These are phyloP conservation scores for Cheilosia vulpina DNA, from an alignment of 2,888 invertebrate genomes.

Conservation along the genomic window DNA sequence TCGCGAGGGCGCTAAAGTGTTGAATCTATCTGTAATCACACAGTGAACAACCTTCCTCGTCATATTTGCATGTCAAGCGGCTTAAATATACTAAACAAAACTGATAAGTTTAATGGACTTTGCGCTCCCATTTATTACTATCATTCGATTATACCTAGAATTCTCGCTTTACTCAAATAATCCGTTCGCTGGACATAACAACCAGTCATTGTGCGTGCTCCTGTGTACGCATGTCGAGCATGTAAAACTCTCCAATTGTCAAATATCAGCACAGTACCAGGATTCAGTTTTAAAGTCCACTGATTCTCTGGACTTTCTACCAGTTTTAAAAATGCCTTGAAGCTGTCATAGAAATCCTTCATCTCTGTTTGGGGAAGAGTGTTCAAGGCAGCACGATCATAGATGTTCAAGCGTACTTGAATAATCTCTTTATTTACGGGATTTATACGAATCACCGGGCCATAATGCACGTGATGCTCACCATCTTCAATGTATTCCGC, in stretches of 20 bases:
- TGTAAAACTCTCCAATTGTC: conserved; percentile 93
- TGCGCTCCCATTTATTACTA: not conserved
- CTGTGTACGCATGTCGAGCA: conserved; percentile 88
- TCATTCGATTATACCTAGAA: conserved; percentile 83
- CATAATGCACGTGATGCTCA: conserved; percentile 85
- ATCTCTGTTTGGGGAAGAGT: conserved; percentile 85
- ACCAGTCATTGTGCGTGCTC: conserved; percentile 87
- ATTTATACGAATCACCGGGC: conserved; percentile 86
- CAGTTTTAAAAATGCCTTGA: conserved; percentile 85
- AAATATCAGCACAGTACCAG: conserved; percentile 89
- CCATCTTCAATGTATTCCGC: conserved; percentile 88
- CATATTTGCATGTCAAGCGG: not conserved
- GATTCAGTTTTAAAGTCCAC: conserved; percentile 86
- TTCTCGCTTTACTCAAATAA: conserved; percentile 86
- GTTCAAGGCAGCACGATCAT: conserved; percentile 88
- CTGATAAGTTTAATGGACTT: conserved; percentile 5
- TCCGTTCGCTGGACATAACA: conserved; percentile 90
- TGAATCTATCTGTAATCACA: too few relatives aligned
- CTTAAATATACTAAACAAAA: not conserved
- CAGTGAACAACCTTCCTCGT: too few relatives aligned
- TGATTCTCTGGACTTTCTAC: conserved; percentile 84
- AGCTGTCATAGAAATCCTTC: conserved; percentile 86
- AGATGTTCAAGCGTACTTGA: conserved; percentile 89
- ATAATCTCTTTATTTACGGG: conserved; percentile 85
- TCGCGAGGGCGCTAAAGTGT: too few relatives aligned